Base-by-base conservation (phyloP, 2,797 vertebrate genomes). In the Dromococcyx pavoninus region DNA sequence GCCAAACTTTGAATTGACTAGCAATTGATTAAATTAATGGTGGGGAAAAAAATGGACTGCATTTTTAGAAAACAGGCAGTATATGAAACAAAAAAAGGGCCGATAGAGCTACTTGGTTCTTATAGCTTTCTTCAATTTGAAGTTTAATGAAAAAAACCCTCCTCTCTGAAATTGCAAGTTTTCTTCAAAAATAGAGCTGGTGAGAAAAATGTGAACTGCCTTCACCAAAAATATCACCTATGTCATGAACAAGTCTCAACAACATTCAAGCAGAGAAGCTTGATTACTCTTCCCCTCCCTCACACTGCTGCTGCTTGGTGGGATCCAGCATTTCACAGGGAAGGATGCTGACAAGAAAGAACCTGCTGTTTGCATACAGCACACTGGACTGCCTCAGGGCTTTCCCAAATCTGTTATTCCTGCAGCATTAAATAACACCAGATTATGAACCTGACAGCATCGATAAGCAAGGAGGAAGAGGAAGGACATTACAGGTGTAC, bases 141-240 rank as follows among this genome's bases (percentile, higher is more conserved):
- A 91, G 67, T 85, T 87, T 48, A 95, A 84, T 48, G 46, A 33
- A 43, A 53, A 78, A 65, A 85, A 80, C 77, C 54, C 16, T 2
- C 4, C 64, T 84, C 60, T 35, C 60, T 87, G 77, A 94, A 90
- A 62, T 25, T 16, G 82, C 94, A 92, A 76, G 71, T 93, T 90
- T 84, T 86, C 73, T 81, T 62, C 76, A 56, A 92, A 95, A 95
- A 92, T 88, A 95, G 93, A 94, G n/a, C 56, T 92, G 48, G 76
- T 78, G 88, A 91, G 79, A 94, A 95, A 93, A 91, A 91, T 60
- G 89, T 84, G 73, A 89, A 72, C 67, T 84, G 82, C 62, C 61
- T 91, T 87, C 44, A 89, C 75, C 65, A 80, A 91, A 95, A 95
- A 95, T 95, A 94, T 35, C 17, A 56, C 73, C 77, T 70, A 3